Base-by-base conservation (phyloP, 1,140 invertebrate species). In the Bombyx mori region DNA sequence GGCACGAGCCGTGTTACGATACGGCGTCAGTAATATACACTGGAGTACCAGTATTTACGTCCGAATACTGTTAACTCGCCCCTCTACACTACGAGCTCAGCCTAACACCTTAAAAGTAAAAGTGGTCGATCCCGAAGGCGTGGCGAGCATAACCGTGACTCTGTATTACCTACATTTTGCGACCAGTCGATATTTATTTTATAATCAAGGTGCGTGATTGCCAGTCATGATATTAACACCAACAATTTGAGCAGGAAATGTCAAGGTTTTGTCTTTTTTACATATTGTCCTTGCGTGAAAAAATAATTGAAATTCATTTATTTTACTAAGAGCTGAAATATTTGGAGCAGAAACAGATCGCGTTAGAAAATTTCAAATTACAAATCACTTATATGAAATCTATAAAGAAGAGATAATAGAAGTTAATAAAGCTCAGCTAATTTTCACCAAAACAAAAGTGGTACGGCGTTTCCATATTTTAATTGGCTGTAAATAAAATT, bases 61-160 rank as follows among this genome's bases (percentile, higher is more conserved):
- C 61, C 61, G 65, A 64, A 76, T 35, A 5, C 26, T 35, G 73
- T 60, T 67, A 62, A 71, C 66, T 64, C 69, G 72, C 77, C 79
- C 79, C 79, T 62, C 78, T 78, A 73, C 75, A 56, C 75, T 56
- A 42, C 48, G 8, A 56, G 22, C 43, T 42, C 57, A 60, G 58
- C 58, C 58, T 54, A 62, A 61, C 65, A 75, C 68, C 65, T 74
- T 69, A 71, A 83, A 80, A 84, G 81, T 84, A 84, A 84, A 84
- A 84, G 81, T 84, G 75, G 68, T 71, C 65, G 61, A 71, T 79
- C 79, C 79, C 73, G 70, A 73, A 83, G 78, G 81, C 72, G 76
- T 72, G 77, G 73, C 63, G 46, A 58, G 62, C 56, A 59, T 60
- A 75, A 59, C 66, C 73, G 62, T 71, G 68, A 66, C 66, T 71